Evolutionary conservation across 35 echinoderm and acorn worm genomes (phyloP).

Genomic region (Holothuria glaberrima): DNA sequence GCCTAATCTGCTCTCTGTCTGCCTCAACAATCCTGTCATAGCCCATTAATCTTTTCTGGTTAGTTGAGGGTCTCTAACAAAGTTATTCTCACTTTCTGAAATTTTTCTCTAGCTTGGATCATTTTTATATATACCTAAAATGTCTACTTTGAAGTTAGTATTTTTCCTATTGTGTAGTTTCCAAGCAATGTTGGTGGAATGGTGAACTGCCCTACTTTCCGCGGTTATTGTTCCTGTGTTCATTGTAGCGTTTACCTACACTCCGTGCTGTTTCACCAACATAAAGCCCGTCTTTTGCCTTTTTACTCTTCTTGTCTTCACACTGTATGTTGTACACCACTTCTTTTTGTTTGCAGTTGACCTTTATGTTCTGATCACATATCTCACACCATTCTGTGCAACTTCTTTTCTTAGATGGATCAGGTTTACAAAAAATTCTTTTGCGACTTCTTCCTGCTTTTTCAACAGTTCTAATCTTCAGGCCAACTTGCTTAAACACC

Average conservation of each 20-base stretch:
- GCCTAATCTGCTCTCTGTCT: background rate
- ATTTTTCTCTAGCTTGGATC: background rate
- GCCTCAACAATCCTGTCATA: slow-evolving; percentile 10
- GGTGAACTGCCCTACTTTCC: background rate
- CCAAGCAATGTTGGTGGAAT: slow-evolving; percentile 2
- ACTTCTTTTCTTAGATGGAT: no score
- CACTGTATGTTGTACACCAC: background rate
- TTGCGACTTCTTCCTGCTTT: no score
- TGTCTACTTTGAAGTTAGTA: background rate
- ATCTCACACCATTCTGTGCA: background rate
- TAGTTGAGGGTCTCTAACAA: background rate
- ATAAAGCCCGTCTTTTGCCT: background rate
- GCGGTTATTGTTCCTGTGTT: background rate
- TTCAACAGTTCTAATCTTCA: no score
- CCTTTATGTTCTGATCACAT: background rate
- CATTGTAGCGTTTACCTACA: background rate
- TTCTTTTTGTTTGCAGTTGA: slow-evolving; percentile 10
- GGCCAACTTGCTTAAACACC: background rate
- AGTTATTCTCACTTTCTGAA: slow-evolving; percentile 3
- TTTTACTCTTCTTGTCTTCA: background rate
- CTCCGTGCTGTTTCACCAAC: background rate
- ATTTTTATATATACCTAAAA: background rate
- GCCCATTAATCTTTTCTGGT: background rate
- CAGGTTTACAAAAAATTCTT: background rate
- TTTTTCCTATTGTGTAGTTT: background rate